A percentile compares a stretch with the other conserved stretches of the same genome.
phyloP scores from a whole-genome alignment of 2,797 vertebrate genomes.

The Sebastolobus altivelis region DNA sequence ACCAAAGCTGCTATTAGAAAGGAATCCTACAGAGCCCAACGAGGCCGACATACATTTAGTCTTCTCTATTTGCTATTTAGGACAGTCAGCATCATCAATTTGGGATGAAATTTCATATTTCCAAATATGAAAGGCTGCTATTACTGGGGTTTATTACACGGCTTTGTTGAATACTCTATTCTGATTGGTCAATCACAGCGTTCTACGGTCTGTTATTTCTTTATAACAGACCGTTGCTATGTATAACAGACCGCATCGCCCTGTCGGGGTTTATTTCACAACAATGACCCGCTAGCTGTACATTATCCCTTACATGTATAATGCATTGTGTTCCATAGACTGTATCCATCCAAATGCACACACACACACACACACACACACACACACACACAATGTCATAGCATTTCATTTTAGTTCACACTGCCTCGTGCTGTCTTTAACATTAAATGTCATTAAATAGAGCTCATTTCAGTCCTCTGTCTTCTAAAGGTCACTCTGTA shows the following conservation, averaged over 20 bases:
- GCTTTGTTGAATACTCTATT: no score
- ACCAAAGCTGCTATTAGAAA: not conserved
- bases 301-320: no score
- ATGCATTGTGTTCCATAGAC: not conserved
- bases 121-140: not conserved
- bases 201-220: no score
- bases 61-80: not conserved
- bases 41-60: not conserved
- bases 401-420: not conserved
- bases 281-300: no score
- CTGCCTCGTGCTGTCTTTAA: not conserved
- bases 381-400: not conserved
- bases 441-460: not conserved
- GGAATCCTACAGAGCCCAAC: not conserved
- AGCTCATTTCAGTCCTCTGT: not conserved
- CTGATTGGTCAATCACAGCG: no score
- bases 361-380: not conserved
- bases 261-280: no score
- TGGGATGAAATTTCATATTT: not conserved
- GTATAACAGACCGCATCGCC: no score
- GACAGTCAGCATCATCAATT: not conserved
- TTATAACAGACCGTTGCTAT: no score
- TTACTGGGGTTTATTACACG: not conserved
- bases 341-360: not conserved
- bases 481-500: not conserved